phyloP scores from a whole-genome alignment of 2,888 invertebrate genomes.

The Leucoptera coffeella region DNA sequence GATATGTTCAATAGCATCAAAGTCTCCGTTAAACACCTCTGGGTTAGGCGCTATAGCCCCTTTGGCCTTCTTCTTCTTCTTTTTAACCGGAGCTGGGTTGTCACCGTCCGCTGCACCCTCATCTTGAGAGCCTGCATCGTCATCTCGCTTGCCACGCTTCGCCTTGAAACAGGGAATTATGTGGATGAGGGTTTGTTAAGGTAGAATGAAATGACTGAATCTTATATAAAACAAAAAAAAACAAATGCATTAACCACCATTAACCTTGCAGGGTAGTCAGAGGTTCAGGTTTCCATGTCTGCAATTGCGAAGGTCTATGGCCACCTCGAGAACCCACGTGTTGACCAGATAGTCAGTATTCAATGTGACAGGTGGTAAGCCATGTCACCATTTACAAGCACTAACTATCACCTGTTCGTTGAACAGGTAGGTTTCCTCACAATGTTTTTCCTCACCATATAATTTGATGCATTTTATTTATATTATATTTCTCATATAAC shows the following conservation, averaged over 20 bases:
- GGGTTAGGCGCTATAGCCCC: conserved; percentile 32
- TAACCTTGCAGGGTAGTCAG: not conserved
- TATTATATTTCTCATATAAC: too few relatives aligned
- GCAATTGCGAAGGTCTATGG: too few relatives aligned
- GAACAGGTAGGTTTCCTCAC: too few relatives aligned
- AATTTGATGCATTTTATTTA: too few relatives aligned
- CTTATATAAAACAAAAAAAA: not conserved
- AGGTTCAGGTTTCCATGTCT: too few relatives aligned
- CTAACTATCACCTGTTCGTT: too few relatives aligned
- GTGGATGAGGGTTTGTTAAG: not conserved
- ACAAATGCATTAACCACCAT: not conserved
- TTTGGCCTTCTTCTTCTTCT: conserved; percentile 33
- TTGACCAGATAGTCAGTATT: too few relatives aligned
- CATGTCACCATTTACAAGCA: too few relatives aligned
- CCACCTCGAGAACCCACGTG: too few relatives aligned
- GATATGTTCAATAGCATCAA: conserved; percentile 33
- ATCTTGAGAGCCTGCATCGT: conserved; percentile 21
- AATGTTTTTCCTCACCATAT: too few relatives aligned
- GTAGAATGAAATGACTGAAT: too few relatives aligned
- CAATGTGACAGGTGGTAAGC: too few relatives aligned
- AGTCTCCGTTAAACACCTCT: conserved; percentile 34
- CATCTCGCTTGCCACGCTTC: conserved; percentile 42
- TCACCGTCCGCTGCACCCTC: conserved; percentile 23
- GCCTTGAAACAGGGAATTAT: conserved; percentile 12
- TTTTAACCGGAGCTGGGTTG: conserved; percentile 15